Evolutionary conservation across 2,113 vertebrate species (phyloP), one percentile per base, ranked within the genome.

Genomic region (Esox niger): DNA sequence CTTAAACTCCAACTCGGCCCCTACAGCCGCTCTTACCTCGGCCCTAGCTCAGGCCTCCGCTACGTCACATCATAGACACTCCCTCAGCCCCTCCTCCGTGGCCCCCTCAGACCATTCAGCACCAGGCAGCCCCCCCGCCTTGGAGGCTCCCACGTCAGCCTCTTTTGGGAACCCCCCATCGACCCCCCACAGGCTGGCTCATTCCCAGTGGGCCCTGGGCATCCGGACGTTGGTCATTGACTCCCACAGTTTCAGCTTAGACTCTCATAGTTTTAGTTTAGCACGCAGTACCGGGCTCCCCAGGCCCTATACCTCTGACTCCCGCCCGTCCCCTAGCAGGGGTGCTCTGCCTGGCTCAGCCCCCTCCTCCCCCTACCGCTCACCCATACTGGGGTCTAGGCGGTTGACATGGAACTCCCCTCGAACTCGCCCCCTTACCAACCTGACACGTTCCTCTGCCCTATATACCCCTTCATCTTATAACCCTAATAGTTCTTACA

Each of bases 151-250:
- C 8, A 78, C 77, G 11, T 61, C 80, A 20, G 64, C 84, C 2
- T 73, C 67, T 0, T 25, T 32, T 3, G 78, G 62, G 77, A 86
- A 81, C 8, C 62, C 76, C 5, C 68, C 79, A 29, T 72, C 81
- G 57, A 74, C 74, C 17, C 77, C 86, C 30, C 64, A 84, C 49
- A 84, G 77, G 61, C 58, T 66, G 25, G 68, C 83, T 71, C 79
- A 74, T 49, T 77, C 88, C 33, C 89, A 88, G 55, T 92, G 90
- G 89, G 85, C 84, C 6, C 38, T 88, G 46, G 90, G 90, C 20
- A 68, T 87, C 21, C 86, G 81, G 63, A 79, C 89, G 3, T 84
- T 88, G 38, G 67, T 85, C 25, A 81, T 90, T 2, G 88, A 93
- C 70, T 86, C 91, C 23, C 87, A 84, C 20, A 82, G 79, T 71